phyloP scores from a whole-genome alignment of 1,140 invertebrate species.

The Agrilus planipennis region DNA sequence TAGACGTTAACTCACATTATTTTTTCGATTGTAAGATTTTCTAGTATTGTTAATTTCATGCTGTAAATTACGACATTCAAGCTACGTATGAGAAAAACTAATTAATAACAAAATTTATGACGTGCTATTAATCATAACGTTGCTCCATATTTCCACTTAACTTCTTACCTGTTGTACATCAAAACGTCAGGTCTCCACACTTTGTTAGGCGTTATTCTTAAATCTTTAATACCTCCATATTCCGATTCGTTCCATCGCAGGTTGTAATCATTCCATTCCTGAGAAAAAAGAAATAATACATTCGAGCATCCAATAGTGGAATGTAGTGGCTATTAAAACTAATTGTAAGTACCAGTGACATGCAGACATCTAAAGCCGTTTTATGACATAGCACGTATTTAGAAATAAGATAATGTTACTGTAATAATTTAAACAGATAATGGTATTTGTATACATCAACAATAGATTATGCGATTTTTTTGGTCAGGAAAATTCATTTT shows the following conservation, averaged over 20 bases:
- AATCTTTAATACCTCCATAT: slow-evolving; percentile 84
- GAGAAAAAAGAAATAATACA: slow-evolving; percentile 12
- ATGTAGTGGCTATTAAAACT: too few species aligned
- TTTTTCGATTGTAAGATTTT: too few species aligned
- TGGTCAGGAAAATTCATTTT: not conserved
- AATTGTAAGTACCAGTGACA: too few species aligned
- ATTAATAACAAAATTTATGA: too few species aligned
- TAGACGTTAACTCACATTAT: too few species aligned
- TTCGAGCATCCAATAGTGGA: slow-evolving; percentile 6
- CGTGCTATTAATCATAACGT: too few species aligned
- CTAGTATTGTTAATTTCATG: too few species aligned
- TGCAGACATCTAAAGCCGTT: too few species aligned
- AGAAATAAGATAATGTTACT: not conserved
- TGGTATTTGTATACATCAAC: not conserved
- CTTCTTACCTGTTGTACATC: slow-evolving; percentile 93
- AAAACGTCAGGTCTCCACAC: slow-evolving; percentile 97
- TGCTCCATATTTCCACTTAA: too few species aligned
- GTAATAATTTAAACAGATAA: not conserved
- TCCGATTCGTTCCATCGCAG: slow-evolving; percentile 90
- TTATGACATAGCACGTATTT: too few species aligned
- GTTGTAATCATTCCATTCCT: slow-evolving; percentile 98
- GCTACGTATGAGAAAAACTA: too few species aligned
- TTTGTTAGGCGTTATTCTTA: slow-evolving; percentile 87
- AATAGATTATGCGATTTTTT: not conserved
- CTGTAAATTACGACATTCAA: too few species aligned